Conservation (phyloP, 64 coral and sea anemone species). For the Montipora sp. region DNA sequence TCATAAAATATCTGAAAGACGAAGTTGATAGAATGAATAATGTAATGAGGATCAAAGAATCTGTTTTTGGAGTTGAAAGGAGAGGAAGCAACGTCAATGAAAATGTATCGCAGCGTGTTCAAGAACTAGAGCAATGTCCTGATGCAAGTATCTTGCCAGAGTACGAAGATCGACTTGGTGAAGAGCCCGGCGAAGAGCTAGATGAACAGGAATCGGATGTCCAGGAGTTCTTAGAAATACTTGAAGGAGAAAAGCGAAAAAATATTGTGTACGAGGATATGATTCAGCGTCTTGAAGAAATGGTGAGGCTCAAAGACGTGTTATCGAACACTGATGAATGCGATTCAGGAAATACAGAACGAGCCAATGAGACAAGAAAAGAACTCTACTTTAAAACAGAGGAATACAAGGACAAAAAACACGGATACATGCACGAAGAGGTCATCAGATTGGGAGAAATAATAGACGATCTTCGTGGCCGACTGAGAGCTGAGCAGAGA, state of each 20-base stretch:
- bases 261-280: slow-evolving; percentile 47
- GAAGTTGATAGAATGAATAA: slow-evolving; percentile 56
- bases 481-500: slow-evolving; percentile 48
- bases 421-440: slow-evolving; percentile 20
- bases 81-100: background rate
- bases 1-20: slow-evolving; percentile 79
- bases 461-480: slow-evolving; percentile 29
- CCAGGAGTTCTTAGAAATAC: slow-evolving; percentile 28
- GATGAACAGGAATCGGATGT: slow-evolving; percentile 18
- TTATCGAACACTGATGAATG: slow-evolving; percentile 55
- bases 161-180: background rate
- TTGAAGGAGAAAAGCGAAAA: slow-evolving; percentile 36
- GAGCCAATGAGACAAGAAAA: background rate
- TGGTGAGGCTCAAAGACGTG: slow-evolving; percentile 69
- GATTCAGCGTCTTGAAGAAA: slow-evolving; percentile 46
- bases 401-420: slow-evolving; percentile 43
- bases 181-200: background rate
- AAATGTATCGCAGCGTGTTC: background rate
- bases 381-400: slow-evolving; percentile 55
- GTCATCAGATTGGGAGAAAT: background rate
- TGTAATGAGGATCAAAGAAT: slow-evolving; percentile 45
- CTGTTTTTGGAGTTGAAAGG: slow-evolving; percentile 30
- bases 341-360: slow-evolving; percentile 7
- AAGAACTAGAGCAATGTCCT: slow-evolving; percentile 5
- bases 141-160: background rate